Evolutionary conservation across 1,140 invertebrate species (phyloP).

Genomic region (Yoshiicerus persimilis): DNA sequence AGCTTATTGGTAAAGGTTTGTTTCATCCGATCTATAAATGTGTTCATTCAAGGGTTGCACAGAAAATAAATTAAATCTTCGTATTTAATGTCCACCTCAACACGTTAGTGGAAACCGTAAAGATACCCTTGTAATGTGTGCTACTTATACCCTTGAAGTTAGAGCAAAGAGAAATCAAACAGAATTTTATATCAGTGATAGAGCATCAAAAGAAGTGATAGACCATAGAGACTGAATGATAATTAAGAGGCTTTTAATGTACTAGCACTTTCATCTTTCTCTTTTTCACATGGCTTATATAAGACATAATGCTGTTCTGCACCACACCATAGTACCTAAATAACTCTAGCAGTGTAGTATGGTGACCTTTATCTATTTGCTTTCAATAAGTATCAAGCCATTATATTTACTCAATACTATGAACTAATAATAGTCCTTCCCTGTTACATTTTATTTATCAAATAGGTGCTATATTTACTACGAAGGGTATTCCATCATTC

Average conservation of each 20-base stretch:
- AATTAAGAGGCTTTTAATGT: conserved; percentile 40
- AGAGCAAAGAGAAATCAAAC: conserved; percentile 17
- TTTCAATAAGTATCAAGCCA: too few relatives aligned
- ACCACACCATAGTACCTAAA: not conserved
- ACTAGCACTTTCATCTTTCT: conserved; percentile 21
- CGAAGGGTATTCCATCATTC: too few relatives aligned
- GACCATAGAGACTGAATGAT: conserved; percentile 30
- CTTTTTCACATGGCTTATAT: not conserved
- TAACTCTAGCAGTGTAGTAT: too few relatives aligned
- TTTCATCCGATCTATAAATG: too few relatives aligned
- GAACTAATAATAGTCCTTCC: too few relatives aligned
- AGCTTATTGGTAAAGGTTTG: too few relatives aligned
- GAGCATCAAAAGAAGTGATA: conserved; percentile 17
- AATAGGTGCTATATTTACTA: too few relatives aligned
- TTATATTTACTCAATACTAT: too few relatives aligned
- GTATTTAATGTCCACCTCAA: not conserved
- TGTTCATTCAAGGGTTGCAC: not conserved
- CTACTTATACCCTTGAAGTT: not conserved
- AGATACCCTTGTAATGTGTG: not conserved
- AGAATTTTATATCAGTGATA: conserved; percentile 43
- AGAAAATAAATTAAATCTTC: not conserved
- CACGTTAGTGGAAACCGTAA: not conserved
- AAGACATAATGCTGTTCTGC: not conserved
- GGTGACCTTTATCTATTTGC: too few relatives aligned
- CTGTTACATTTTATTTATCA: too few relatives aligned